Conservation (phyloP, 2,113 vertebrate genomes). For the Pedetes capensis region DNA sequence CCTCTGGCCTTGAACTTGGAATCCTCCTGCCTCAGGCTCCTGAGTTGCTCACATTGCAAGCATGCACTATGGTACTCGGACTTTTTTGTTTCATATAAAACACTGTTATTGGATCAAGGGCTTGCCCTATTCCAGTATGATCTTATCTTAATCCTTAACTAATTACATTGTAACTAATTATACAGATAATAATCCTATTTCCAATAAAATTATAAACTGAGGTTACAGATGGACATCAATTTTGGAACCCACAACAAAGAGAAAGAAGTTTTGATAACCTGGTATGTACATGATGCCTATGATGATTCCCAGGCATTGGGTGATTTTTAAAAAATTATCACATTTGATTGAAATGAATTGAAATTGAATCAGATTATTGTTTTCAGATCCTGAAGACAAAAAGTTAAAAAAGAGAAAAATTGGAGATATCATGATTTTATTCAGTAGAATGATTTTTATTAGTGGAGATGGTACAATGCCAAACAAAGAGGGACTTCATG, state of each 20-base stretch:
- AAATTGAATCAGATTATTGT: neutral
- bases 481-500: neutral
- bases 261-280: neutral
- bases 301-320: neutral
- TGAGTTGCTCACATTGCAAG: too few relatives aligned
- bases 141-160: neutral
- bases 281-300: neutral
- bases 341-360: neutral
- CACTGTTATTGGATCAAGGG: neutral
- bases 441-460: conserved; percentile 11
- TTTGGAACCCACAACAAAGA: neutral
- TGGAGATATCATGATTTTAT: neutral
- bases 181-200: neutral
- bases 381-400: neutral
- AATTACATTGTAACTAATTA: conserved; percentile 15
- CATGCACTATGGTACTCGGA: too few relatives aligned
- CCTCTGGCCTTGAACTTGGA: too few relatives aligned
- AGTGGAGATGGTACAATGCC: neutral
- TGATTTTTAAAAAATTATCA: neutral
- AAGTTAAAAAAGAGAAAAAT: neutral
- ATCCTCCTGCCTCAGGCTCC: too few relatives aligned
- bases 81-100: neutral
- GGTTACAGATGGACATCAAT: neutral
- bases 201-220: conserved; percentile 11
- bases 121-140: neutral